Evolutionary conservation across 1,140 invertebrate species (phyloP).

Genomic region (Hydropsyche tenuis): DNA sequence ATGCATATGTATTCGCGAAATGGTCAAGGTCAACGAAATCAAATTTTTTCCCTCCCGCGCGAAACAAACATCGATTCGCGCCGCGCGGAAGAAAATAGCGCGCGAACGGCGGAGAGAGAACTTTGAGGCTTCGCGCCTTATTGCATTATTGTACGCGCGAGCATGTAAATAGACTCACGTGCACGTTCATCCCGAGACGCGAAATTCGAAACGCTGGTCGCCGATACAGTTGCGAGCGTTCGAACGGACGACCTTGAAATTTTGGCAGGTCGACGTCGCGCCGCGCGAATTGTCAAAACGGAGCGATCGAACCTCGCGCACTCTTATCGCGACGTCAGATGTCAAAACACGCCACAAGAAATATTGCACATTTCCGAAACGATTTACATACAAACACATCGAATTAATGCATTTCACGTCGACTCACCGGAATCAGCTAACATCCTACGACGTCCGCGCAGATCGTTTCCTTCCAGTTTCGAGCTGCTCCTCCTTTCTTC

Average conservation of each 20-base stretch:
- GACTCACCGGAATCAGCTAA: slow-evolving; percentile 30
- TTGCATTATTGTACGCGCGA: neutral
- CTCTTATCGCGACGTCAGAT: neutral
- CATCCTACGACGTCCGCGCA: slow-evolving; percentile 31
- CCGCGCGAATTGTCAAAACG: neutral
- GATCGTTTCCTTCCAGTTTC: no score
- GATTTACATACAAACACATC: neutral
- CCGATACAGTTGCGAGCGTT: no score
- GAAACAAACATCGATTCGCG: no score
- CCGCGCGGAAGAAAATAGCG: no score
- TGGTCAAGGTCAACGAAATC: slow-evolving; percentile 10
- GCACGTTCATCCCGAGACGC: neutral
- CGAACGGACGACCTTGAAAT: neutral
- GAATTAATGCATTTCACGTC: no score
- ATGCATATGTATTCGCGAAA: slow-evolving; percentile 1
- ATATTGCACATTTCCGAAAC: neutral
- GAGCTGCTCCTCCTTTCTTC: no score
- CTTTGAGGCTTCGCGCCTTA: neutral
- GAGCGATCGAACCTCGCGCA: neutral
- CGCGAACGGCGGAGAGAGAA: no score
- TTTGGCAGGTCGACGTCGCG: neutral
- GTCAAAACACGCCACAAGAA: neutral
- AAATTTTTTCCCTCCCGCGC: no score
- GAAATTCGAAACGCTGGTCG: neutral
- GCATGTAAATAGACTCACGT: no score